Base-by-base conservation (phyloP, 2,888 invertebrate genomes). In the Drosophila subquinaria region DNA sequence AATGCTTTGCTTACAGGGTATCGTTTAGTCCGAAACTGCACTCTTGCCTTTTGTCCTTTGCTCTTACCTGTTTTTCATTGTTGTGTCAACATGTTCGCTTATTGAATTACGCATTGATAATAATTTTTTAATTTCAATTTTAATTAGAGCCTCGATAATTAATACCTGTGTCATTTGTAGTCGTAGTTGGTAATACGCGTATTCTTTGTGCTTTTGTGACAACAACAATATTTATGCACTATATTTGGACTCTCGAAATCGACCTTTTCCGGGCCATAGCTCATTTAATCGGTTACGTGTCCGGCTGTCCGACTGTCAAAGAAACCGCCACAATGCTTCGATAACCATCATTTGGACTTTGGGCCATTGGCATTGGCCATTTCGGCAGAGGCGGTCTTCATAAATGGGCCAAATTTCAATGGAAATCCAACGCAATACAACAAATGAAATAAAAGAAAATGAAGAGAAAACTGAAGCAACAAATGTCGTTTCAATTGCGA, bases 401-500 rank as follows among this genome's bases (percentile, higher is more conserved):
- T n/a, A 69, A 56, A 57, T 61, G 61, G 23, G 13, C 35, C 61
- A 45, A 43, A 57, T 63, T 62, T 59, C 52, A 30, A 17, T 30
- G 20, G 36, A 59, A 50, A 53, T 53, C 30, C 9, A 42, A 30
- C n/a, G 27, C n/a, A 15, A 35, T 20, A 35, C 47, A 35, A 15
- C 17, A 33, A 33, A 42, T 42, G 17, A 15, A 17, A 36, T 13
- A 13, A 35, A 17, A 8, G 17, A 10, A 11, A 38, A 15, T 27
- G 40, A n/a, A 8, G 6, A 23, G 13, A 23, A 23, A 61, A 48
- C 13, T 61, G 73, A 56, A 73, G 27, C 43, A 38, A 62, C 67
- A 51, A 68, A 73, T 56, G 55, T 35, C 51, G 23, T 50, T 50
- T 65, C 70, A 70, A 76, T 70, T 73, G 67, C 30, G 57, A 0